Percentiles rank a stretch among this genome's conserved stretches.
Evolutionary conservation across 1,140 invertebrate genomes (phyloP).

Genomic region (Oreohelix idahoensis): DNA sequence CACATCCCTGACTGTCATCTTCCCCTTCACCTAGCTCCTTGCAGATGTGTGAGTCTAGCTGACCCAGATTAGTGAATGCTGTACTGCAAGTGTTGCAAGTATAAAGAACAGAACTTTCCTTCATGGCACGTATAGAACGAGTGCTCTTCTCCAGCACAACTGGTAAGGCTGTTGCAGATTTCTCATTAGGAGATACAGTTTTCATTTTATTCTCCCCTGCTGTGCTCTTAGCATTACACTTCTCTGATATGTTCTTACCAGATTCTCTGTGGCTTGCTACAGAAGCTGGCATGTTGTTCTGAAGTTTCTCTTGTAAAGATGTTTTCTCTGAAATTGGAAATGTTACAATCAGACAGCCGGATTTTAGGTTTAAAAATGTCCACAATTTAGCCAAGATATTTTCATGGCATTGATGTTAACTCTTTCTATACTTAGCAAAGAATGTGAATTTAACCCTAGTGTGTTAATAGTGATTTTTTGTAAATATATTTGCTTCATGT

Average conservation of each 20-base stretch:
- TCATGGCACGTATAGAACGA: not conserved
- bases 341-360: not conserved
- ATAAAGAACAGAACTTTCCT: not conserved
- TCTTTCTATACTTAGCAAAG: too few species aligned
- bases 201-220: not conserved
- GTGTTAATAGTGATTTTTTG: too few species aligned
- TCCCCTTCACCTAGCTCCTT: slow-evolving; percentile 21
- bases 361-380: too few species aligned
- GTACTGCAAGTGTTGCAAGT: slow-evolving; percentile 34
- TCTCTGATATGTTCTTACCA: not conserved
- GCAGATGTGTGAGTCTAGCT: slow-evolving; percentile 40
- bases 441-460: too few species aligned
- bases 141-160: not conserved
- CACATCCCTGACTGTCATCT: slow-evolving; percentile 1
- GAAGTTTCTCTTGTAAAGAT: not conserved
- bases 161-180: not conserved
- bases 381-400: too few species aligned
- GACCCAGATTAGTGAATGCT: slow-evolving; percentile 30
- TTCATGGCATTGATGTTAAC: too few species aligned
- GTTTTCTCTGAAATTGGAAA: not conserved
- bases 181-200: not conserved
- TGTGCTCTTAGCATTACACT: not conserved
- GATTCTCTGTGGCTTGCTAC: not conserved
- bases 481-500: too few species aligned
- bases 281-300: not conserved